Evolutionary conservation across 2,888 invertebrate genomes (phyloP).

Genomic region (Drosophila cyrtoloma): DNA sequence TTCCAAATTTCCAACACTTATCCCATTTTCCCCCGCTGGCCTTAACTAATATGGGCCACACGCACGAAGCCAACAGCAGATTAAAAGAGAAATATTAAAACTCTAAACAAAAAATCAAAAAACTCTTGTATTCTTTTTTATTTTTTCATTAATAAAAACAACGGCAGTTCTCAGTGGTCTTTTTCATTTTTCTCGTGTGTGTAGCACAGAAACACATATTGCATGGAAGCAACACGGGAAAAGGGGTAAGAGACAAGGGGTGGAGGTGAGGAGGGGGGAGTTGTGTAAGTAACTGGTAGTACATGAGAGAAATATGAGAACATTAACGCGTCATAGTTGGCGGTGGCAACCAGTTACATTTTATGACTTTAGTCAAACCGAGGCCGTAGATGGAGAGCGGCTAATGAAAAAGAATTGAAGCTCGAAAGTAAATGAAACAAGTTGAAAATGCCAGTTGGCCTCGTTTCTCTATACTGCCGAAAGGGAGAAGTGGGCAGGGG

Average conservation of each 20-base stretch:
- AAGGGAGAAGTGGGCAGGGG: not conserved
- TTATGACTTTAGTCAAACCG: slow-evolving; percentile 66
- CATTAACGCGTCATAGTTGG: slow-evolving; percentile 59
- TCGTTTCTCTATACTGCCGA: slow-evolving; percentile 9
- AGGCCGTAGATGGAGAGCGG: slow-evolving; percentile 63
- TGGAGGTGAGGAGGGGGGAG: slow-evolving; percentile 4
- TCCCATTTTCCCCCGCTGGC: slow-evolving; percentile 15
- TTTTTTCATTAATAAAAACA: slow-evolving; percentile 75
- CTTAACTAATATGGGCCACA: slow-evolving; percentile 64
- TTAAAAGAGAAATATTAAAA: slow-evolving; percentile 11
- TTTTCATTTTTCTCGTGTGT: slow-evolving; percentile 11
- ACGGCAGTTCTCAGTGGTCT: slow-evolving; percentile 46
- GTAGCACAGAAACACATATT: slow-evolving; percentile 68
- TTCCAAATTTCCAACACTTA: slow-evolving; percentile 28
- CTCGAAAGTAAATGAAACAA: slow-evolving; percentile 65
- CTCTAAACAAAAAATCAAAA: slow-evolving; percentile 28
- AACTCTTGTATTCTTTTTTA: slow-evolving; percentile 58
- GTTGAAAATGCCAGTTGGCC: slow-evolving; percentile 63
- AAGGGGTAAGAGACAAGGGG: not conserved
- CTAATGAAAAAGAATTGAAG: slow-evolving; percentile 77
- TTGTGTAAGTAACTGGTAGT: slow-evolving; percentile 24
- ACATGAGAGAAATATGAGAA: slow-evolving; percentile 66
- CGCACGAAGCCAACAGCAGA: slow-evolving; percentile 47
- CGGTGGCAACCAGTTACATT: slow-evolving; percentile 74
- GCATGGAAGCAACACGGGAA: slow-evolving; percentile 18